Evolutionary conservation across 2,797 vertebrate genomes (phyloP), one percentile per base, ranked within the genome.

Genomic region (Melanogrammus aeglefinus): DNA sequence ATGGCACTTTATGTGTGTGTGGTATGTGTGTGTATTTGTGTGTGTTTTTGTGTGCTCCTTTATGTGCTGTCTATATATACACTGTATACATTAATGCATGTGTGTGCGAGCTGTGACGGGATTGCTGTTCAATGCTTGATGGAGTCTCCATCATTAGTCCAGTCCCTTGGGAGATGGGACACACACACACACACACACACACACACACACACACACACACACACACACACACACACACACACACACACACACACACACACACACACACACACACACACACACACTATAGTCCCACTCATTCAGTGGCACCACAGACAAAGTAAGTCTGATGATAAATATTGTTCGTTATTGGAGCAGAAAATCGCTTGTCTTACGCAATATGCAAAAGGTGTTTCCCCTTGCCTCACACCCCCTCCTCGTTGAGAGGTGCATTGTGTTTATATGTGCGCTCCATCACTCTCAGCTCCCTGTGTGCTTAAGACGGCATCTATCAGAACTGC

Each of bases 101-200:
- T 63, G 7, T 63, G 21, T 63, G 57, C 24, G 57, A 51, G 47
- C 47, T 18, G 5, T 21, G 47, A 21, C 79, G 73, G 76, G 81
- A 79, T 87, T 89, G 79, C 79, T 83, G 85, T 84, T 89, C 86
- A 81, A 77, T 79, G 79, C 75, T 16, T 63, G 75, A 78, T 47
- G 77, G 85, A 90, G 87, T 92, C 92, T 86, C 18, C 47, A 85
- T 91, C 86, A 89, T 91, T 84, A 86, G 82, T 86, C 80, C 87
- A 86, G 91, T 91, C 86, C 91, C 86, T 77, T 83, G 79, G 79
- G 86, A 83, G 85, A 87, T 78, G 87, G 47, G 78, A 87, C 82
- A 81, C 84, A 72, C 38, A 87, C 82, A 81, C 83, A 71, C 78
- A 81, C 38, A 8, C 9, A 8, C 38, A 8, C 38, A 38, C 36